Base-by-base conservation (phyloP, 1,140 invertebrate species). In the Acromyrmex charruanus region DNA sequence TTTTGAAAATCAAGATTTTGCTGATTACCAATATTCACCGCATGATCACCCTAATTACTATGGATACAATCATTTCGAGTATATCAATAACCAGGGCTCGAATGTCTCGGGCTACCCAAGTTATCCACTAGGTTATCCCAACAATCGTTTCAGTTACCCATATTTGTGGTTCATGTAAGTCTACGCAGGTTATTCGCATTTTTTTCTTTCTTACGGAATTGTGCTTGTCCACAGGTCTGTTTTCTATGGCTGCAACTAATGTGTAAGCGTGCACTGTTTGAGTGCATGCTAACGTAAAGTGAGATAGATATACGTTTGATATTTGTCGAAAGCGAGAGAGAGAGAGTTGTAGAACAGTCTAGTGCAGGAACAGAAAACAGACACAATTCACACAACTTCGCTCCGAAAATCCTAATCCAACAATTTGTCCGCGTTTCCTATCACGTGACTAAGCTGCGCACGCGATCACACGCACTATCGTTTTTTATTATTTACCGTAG, bases 101-200 rank as follows among this genome's bases (percentile, higher is more conserved):
- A 9, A 16, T 68, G 0, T 0, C 16, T 9, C 9, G 7, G 7
- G 2, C 3, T 12, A 39, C n/a, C 65, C 65, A 39, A 18, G 18
- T n/a, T 39, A 39, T 39, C 31, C 4, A 3, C 16, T 7, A 1
- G 9, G 28, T 31, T 31, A 12, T 39, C 14, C 6, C 0, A 6
- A 55, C 87, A 44, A 77, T 31, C 31, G 0, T 77, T 66, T 21
- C 81, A 77, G 49, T 89, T 89, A 61, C 59, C 18, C 69, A 44
- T 77, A 68, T 86, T 28, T 39, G 25, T 18, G 69, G 80, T 87
- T 85, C 35, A 90, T 82, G 89, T 90, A 90, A 90, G 89, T 90
- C 74, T 31, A 63, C 14, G 18, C 3, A 21, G 10, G 16, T 85
- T 81, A 81, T 90, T 90, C 51, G n/a, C 79, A 55, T 74, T 18